phyloP scores from a whole-genome alignment of 2,888 invertebrate species.

The Rambutsinella grinnellia region DNA sequence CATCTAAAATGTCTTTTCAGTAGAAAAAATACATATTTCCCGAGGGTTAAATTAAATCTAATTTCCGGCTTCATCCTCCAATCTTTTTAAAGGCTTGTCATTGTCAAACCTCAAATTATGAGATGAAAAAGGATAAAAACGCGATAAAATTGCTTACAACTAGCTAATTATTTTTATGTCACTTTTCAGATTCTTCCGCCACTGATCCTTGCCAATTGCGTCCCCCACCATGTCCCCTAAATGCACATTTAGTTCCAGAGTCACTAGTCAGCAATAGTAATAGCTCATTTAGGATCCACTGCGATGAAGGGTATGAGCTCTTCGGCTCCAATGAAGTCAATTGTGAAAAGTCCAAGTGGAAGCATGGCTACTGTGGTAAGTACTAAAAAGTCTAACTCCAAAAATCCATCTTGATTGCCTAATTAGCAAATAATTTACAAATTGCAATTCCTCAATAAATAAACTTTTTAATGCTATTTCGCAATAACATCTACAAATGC shows the following conservation, averaged over 20 bases:
- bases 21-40: too few species aligned
- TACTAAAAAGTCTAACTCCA: not conserved
- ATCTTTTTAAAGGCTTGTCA: not conserved
- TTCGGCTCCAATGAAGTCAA: constrained; percentile 75
- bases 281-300: constrained; percentile 41
- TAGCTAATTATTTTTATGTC: constrained; percentile 2
- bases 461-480: too few species aligned
- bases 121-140: not conserved
- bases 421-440: not conserved
- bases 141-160: not conserved
- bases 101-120: not conserved
- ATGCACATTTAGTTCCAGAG: constrained; percentile 61
- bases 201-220: constrained; percentile 36
- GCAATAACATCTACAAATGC: not conserved
- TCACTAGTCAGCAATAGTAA: constrained; percentile 52
- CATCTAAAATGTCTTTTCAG: too few species aligned
- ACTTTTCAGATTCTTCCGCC: constrained; percentile 22
- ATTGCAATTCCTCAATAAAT: too few species aligned
- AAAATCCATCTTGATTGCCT: not conserved
- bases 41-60: too few species aligned
- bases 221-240: constrained; percentile 62
- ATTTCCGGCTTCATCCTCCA: not conserved
- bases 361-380: constrained; percentile 58
- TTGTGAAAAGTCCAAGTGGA: constrained; percentile 52
- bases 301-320: constrained; percentile 90